Percentiles rank a stretch among this genome's conserved stretches.
Evolutionary conservation across 2,888 invertebrate genomes (phyloP).

Genomic region (Cosmorhoe ocellata): DNA sequence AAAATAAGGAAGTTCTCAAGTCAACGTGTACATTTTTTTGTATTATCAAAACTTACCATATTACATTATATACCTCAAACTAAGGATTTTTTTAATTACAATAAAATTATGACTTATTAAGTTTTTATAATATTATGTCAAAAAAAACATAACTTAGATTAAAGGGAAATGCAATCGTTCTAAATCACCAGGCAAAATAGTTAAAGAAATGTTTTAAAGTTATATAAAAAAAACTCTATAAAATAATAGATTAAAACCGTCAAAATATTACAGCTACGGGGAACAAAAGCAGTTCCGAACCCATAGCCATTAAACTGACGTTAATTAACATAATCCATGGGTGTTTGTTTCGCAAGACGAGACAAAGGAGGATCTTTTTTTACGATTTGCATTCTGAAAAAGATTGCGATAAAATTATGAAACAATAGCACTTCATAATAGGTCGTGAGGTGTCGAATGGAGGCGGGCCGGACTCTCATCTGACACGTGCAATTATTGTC

Average conservation of each 20-base stretch:
- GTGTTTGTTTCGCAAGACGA: slow-evolving; percentile 19
- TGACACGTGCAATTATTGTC: slow-evolving; percentile 43
- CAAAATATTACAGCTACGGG: not conserved
- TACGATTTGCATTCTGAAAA: slow-evolving; percentile 28
- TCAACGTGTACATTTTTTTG: too few species aligned
- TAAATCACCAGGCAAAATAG: too few species aligned
- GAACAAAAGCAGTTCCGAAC: slow-evolving; percentile 1
- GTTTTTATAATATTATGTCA: too few species aligned
- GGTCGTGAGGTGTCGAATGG: slow-evolving; percentile 42
- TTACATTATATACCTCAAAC: too few species aligned
- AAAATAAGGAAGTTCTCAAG: too few species aligned
- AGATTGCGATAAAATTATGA: slow-evolving; percentile 38
- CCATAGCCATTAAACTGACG: not conserved
- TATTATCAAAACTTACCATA: too few species aligned
- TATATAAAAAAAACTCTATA: too few species aligned
- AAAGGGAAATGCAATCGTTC: too few species aligned
- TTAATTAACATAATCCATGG: slow-evolving; percentile 19
- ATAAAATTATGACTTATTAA: too few species aligned
- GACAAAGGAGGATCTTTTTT: slow-evolving; percentile 20
- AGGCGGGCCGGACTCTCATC: slow-evolving; percentile 37
- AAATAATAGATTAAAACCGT: not conserved
- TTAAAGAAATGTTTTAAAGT: too few species aligned
- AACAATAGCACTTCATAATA: slow-evolving; percentile 45
- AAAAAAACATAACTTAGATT: too few species aligned
- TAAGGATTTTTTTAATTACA: too few species aligned